phyloP scores from a whole-genome alignment of 2,888 invertebrate genomes.

The Syrista parreyssii region DNA sequence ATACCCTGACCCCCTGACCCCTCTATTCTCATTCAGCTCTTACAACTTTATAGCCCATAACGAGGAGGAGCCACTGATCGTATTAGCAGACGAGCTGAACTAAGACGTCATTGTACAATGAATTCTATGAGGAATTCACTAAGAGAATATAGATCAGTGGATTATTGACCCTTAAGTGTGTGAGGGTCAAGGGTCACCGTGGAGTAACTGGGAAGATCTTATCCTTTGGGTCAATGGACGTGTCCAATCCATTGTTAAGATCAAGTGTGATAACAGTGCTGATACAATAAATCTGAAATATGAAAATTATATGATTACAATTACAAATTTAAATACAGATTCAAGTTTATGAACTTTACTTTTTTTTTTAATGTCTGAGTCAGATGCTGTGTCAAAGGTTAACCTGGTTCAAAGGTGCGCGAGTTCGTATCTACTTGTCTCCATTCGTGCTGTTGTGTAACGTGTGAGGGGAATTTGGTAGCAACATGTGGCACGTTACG shows the following conservation, averaged over 20 bases:
- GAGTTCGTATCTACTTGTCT: not conserved
- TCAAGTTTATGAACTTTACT: not conserved
- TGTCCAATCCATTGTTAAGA: not conserved
- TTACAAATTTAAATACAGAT: not conserved
- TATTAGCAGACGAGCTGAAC: not conserved
- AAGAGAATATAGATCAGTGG: not conserved
- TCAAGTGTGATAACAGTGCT: not conserved
- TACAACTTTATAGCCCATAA: not conserved
- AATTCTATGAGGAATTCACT: not conserved
- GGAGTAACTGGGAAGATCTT: not conserved
- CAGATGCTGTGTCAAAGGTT: not conserved
- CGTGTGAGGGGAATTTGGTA: slow-evolving; percentile 19
- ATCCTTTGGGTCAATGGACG: not conserved
- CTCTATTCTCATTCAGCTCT: not conserved
- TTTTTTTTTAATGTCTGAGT: not conserved
- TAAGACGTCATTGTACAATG: not conserved
- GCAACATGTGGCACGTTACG: slow-evolving; percentile 57
- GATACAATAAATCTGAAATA: not conserved
- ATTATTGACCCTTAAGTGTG: not conserved
- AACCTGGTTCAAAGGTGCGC: not conserved
- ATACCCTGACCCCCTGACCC: not conserved
- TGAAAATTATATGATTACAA: not conserved
- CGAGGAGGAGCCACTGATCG: not conserved
- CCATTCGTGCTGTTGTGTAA: not conserved
- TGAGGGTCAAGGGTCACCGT: not conserved